Evolutionary conservation across 2,888 invertebrate species (phyloP).

Genomic region (Seira musarum): DNA sequence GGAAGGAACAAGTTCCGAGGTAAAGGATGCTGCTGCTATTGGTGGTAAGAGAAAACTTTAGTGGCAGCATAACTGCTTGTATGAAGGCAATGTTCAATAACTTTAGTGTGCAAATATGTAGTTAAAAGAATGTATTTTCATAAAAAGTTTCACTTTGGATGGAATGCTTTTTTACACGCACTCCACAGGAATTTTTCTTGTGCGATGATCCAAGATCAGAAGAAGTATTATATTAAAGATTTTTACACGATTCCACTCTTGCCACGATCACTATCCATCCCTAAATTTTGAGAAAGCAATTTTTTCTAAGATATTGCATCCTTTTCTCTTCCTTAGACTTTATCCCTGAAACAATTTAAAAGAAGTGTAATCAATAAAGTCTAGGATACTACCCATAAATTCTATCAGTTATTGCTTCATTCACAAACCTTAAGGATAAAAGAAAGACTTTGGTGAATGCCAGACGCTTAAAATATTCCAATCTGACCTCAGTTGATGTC

Average conservation of each 20-base stretch:
- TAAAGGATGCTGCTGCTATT: background rate
- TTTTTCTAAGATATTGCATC: background rate
- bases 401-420: background rate
- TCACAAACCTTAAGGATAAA: too few species aligned
- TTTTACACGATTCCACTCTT: background rate
- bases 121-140: background rate
- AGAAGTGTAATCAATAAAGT: background rate
- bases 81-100: background rate
- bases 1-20: background rate
- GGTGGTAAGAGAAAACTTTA: background rate
- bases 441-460: too few species aligned
- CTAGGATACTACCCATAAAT: background rate
- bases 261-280: background rate
- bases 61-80: background rate
- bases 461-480: too few species aligned
- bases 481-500: too few species aligned
- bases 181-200: background rate
- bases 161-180: background rate
- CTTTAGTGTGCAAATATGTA: background rate
- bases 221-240: background rate
- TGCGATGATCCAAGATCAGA: background rate
- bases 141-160: background rate
- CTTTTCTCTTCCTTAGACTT: background rate
- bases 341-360: background rate
- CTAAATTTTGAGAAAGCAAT: background rate